These are phyloP conservation scores for Ammodytes dubius DNA, from an alignment of 2,113 vertebrate genomes.

Conservation along the genomic window DNA sequence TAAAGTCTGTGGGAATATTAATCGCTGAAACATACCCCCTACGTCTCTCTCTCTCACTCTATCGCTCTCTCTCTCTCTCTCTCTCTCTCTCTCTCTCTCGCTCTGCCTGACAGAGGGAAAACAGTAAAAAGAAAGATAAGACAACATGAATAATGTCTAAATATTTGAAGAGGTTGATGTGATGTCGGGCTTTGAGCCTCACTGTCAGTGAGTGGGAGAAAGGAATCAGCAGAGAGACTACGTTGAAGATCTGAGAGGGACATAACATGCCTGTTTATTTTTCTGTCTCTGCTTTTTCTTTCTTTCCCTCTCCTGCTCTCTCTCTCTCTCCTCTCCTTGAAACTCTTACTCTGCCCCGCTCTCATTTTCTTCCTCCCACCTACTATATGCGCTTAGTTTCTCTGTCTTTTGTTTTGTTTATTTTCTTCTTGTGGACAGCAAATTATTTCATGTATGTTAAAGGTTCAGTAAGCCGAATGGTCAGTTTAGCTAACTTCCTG, in stretches of 20 bases:
- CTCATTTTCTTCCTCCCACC: constrained; percentile 47
- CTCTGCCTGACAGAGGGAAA: constrained; percentile 45
- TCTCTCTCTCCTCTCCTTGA: constrained; percentile 13
- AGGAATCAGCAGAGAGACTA: constrained; percentile 77
- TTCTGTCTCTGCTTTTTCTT: constrained; percentile 28
- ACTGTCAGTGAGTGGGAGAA: constrained; percentile 70
- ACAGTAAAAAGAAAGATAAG: constrained; percentile 55
- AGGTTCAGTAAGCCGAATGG: no score
- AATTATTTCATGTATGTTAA: neutral
- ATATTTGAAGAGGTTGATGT: constrained; percentile 81
- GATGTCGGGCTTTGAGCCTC: constrained; percentile 75
- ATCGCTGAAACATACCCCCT: constrained; percentile 65
- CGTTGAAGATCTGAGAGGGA: constrained; percentile 69
- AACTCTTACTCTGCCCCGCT: neutral
- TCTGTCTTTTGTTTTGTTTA: neutral
- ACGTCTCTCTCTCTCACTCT: constrained; percentile 1
- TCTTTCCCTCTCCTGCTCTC: constrained; percentile 40
- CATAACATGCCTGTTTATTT: constrained; percentile 70
- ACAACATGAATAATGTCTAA: constrained; percentile 74
- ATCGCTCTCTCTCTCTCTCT: no score
- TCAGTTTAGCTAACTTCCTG: no score
- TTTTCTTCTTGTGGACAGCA: neutral
- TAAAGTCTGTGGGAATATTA: constrained; percentile 75
- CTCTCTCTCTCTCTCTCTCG: neutral
- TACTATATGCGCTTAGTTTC: constrained; percentile 13